Evolutionary conservation across 2,113 vertebrate species (phyloP).

Genomic region (Upupa epops): DNA sequence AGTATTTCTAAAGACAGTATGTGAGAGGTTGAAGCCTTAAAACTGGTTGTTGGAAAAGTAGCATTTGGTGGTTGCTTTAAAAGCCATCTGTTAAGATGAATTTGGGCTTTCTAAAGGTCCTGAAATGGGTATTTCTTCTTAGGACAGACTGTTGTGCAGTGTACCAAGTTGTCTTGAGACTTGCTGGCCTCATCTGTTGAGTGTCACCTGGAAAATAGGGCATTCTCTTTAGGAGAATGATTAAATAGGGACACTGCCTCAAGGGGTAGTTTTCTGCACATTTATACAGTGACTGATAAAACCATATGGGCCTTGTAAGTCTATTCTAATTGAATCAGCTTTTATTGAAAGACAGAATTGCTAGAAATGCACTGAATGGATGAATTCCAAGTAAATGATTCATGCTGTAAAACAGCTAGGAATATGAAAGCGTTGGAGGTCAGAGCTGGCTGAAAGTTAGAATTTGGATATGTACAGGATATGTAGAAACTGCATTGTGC

Average conservation of each 20-base stretch:
- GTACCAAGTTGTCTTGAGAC: conserved; percentile 15
- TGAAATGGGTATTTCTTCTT: not conserved
- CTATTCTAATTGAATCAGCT: conserved; percentile 58
- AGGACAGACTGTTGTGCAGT: not conserved
- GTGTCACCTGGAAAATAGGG: conserved; percentile 58
- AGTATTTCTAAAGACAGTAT: not conserved
- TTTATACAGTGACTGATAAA: conserved; percentile 63
- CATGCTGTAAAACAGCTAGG: not conserved
- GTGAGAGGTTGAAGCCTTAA: not conserved
- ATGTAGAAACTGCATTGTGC: not conserved
- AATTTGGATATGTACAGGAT: not conserved
- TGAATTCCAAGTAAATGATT: conserved; percentile 59
- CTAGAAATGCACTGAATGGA: conserved; percentile 55
- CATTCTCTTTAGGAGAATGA: conserved; percentile 60
- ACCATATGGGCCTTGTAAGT: conserved; percentile 64
- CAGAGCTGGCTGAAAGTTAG: not conserved
- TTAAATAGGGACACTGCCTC: conserved; percentile 55
- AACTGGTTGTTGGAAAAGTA: not conserved
- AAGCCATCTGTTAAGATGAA: not conserved
- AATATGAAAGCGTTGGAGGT: conserved; percentile 21
- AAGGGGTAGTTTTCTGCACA: conserved; percentile 50
- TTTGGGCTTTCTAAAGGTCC: not conserved
- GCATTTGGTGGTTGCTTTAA: not conserved
- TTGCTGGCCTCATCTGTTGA: conserved; percentile 56
- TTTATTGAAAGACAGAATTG: conserved; percentile 49